Conservation (phyloP, 2,888 invertebrate species). For the Cheilosia grossa region DNA sequence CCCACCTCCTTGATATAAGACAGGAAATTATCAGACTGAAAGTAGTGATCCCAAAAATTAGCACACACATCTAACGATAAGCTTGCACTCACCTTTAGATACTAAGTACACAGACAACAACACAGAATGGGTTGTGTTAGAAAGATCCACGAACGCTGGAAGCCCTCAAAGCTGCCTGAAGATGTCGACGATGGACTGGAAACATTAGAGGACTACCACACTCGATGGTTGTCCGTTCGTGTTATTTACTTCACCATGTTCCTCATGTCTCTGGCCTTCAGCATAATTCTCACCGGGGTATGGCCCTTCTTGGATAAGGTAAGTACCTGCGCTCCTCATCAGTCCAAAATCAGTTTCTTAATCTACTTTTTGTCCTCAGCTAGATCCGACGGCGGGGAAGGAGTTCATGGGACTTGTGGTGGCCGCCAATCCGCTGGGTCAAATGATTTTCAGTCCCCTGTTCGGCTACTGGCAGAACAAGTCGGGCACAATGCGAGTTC, state of each 20-base stretch:
- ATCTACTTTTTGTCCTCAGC: constrained; percentile 84
- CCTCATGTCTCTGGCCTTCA: constrained; percentile 94
- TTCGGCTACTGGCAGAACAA: constrained; percentile 94
- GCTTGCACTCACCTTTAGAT: constrained; percentile 19
- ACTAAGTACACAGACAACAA: constrained; percentile 11
- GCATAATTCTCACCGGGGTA: constrained; percentile 93
- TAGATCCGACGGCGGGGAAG: constrained; percentile 91
- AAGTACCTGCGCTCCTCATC: constrained; percentile 66
- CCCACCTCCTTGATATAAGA: constrained; percentile 33
- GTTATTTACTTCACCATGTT: constrained; percentile 95
- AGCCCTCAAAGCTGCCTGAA: constrained; percentile 77
- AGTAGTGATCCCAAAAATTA: constrained; percentile 47
- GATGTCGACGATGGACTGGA: constrained; percentile 86
- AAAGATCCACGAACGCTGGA: constrained; percentile 76
- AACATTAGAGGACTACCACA: constrained; percentile 86
- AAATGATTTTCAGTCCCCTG: constrained; percentile 93
- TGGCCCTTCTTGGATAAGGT: constrained; percentile 95
- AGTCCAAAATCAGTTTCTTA: not conserved
- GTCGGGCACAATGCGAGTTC: constrained; percentile 88
- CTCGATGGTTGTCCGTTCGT: constrained; percentile 91
- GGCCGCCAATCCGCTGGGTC: constrained; percentile 93
- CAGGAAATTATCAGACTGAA: constrained; percentile 66
- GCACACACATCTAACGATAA: constrained; percentile 3
- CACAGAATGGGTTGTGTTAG: constrained; percentile 77
- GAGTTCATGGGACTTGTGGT: constrained; percentile 93